Base-by-base conservation (phyloP, 2,113 vertebrate genomes). In the Prinia subflava region DNA sequence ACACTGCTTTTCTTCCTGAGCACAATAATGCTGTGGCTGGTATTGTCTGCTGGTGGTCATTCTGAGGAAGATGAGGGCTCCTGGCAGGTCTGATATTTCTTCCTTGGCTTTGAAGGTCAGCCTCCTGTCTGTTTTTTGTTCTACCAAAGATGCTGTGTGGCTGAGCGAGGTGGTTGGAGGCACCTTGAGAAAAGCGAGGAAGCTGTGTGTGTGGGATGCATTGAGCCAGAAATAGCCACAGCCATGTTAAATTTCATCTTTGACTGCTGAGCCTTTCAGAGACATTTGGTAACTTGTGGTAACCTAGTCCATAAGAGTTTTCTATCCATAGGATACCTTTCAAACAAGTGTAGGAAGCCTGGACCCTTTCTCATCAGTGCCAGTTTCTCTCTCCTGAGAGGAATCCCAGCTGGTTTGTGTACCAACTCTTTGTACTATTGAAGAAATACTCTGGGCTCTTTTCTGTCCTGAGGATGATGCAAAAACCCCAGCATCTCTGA, bases 141-240 rank as follows among this genome's bases (percentile, higher is more conserved):
- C 83, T 59, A 16, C 52, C 31, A 22, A 49, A 31, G 60, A 7
- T 68, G 86, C 39, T 28, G 24, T 57, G 64, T 0, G 3, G 42
- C 47, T 0, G 0, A 28, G n/a, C 0, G 0, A 65, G 79, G 85
- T 69, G 79, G 9, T 28, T 46, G 31, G 52, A 27, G 39, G 92
- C 84, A 79, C 52, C 33, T 59, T 65, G 49, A 41, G n/a, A 39
- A 35, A 42, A 88, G 24, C 49, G 68, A 47, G 78, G 80, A 76
- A 83, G 79, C 41, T 49, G 7, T 65, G 41, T 19, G 33, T 17
- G n/a, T 10, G 41, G n/a, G 30, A 39, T 76, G 24, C 11, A 10
- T 56, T 50, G 15, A 84, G 35, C 33, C 64, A 75, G 73, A 68
- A 90, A 42, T 19, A 67, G 52, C 39, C 30, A 22, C 21, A 59